Conservation (phyloP, 2,113 vertebrate species). For the Pelusios castaneus region DNA sequence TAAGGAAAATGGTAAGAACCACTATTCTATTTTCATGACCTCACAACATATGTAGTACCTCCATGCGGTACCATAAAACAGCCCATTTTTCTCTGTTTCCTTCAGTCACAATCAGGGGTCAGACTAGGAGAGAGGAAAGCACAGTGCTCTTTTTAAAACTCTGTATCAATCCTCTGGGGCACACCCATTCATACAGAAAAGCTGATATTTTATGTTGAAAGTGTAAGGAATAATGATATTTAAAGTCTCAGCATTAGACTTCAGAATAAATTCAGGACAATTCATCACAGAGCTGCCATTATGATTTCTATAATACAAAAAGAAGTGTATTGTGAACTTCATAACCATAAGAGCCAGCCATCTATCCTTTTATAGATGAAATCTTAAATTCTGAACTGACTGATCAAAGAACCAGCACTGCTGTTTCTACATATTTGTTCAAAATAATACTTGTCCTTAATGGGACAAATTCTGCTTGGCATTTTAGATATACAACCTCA, state of each 20-base stretch:
- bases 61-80: too few species aligned
- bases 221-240: not conserved
- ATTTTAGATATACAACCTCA: not conserved
- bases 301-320: not conserved
- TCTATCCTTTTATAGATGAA: too few species aligned
- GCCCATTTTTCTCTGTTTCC: too few species aligned
- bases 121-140: too few species aligned
- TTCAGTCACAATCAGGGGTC: too few species aligned
- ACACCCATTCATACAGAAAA: not conserved
- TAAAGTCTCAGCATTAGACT: not conserved
- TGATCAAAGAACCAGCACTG: not conserved
- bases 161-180: not conserved
- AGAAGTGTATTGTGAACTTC: not conserved
- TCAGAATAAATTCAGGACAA: not conserved
- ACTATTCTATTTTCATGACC: too few species aligned
- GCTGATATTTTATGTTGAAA: not conserved
- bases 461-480: not conserved
- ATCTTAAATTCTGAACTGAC: not conserved
- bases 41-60: too few species aligned
- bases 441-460: not conserved
- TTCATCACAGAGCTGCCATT: not conserved
- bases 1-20: too few species aligned
- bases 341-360: too few species aligned
- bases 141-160: too few species aligned
- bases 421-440: not conserved